phyloP scores from a whole-genome alignment of 53 echinoderm and acorn worm species.

The Mesocentrotus franciscanus region DNA sequence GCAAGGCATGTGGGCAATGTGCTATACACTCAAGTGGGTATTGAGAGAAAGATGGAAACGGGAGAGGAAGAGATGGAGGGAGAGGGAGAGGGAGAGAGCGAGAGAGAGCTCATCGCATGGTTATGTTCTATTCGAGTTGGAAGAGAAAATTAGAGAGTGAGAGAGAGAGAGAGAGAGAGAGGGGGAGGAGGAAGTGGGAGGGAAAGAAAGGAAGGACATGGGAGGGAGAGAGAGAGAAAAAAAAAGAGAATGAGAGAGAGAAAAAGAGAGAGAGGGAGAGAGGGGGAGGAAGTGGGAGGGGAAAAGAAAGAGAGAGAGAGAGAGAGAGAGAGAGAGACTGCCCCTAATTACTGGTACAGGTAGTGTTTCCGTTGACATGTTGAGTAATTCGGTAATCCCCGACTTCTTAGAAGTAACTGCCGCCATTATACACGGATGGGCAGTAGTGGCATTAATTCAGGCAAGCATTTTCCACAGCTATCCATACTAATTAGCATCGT shows the following conservation, averaged over 20 bases:
- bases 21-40: background rate
- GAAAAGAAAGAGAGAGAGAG: background rate
- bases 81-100: background rate
- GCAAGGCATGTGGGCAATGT: constrained; percentile 1
- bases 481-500: background rate
- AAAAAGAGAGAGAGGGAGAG: background rate
- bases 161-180: background rate
- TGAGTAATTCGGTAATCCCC: background rate
- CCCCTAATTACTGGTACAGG: background rate
- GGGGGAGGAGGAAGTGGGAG: background rate
- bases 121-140: no score
- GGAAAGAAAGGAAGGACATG: background rate
- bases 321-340: constrained; percentile 23
- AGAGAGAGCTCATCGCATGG: no score
- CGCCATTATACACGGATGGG: background rate
- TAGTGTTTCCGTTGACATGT: background rate
- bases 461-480: background rate
- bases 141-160: background rate
- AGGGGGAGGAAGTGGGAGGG: background rate
- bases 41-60: background rate
- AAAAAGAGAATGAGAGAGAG: background rate
- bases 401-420: background rate
- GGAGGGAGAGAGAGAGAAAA: background rate
- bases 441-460: background rate
- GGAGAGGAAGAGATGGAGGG: background rate